Evolutionary conservation across 2,113 vertebrate species (phyloP).

Genomic region (Urocolius indicus): DNA sequence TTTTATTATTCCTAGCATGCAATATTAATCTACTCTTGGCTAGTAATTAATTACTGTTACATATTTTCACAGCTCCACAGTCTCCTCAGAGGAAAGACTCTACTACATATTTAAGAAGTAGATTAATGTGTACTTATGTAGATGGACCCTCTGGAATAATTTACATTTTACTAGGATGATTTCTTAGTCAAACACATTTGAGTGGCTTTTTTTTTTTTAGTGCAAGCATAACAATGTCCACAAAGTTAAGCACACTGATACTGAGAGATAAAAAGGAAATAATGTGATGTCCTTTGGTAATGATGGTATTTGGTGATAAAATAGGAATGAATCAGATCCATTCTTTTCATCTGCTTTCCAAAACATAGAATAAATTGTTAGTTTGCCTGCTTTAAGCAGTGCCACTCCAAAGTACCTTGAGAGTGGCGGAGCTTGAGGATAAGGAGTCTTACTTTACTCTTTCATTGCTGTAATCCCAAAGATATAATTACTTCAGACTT

Average conservation of each 20-base stretch:
- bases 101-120: conserved; percentile 29
- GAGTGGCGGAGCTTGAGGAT: background rate
- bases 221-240: background rate
- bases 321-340: background rate
- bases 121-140: conserved; percentile 66
- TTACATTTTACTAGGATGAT: conserved; percentile 21
- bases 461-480: background rate
- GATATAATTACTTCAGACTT: background rate
- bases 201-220: background rate
- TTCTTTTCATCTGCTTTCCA: background rate
- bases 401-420: background rate
- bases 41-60: conserved; percentile 70
- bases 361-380: background rate
- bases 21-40: conserved; percentile 43
- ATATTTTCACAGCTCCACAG: conserved; percentile 50
- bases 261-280: background rate
- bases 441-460: background rate
- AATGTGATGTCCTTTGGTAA: background rate
- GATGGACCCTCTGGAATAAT: conserved; percentile 55
- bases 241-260: background rate
- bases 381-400: background rate
- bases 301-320: background rate
- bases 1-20: conserved; percentile 43
- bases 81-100: conserved; percentile 49
- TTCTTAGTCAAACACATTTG: conserved; percentile 30